Base-by-base conservation (phyloP, 2,888 invertebrate genomes). In the Amiota mariae region DNA sequence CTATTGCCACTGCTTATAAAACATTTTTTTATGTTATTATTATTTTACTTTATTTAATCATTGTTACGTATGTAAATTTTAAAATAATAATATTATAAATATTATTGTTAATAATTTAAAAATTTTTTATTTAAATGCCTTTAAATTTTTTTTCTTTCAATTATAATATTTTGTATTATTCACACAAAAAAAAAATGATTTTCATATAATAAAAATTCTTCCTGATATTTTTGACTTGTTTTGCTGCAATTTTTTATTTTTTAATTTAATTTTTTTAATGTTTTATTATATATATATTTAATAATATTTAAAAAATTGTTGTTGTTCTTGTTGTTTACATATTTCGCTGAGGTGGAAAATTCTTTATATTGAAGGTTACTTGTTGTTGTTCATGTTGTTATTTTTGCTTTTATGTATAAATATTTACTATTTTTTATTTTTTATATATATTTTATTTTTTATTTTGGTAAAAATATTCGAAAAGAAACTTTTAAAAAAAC, bases 281-380 rank as follows among this genome's bases (percentile, higher is more conserved):
- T 63, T 48, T 56, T 59, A 61, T 48, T 78, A 75, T 77, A 75
- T 75, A 73, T 76, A 68, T 78, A 75, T 77, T 75, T 66, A 79
- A 85, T 78, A 20, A 59, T 20, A 20, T 59, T 15, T 81, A 85
- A 84, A 84, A 84, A 85, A 81, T 79, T 75, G 73, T 82, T 78
- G 77, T 81, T 75, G 36, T 36, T 36, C 36, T 36, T 36, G 36
- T 36, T 36, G 36, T 36, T 36, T 36, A 36, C 6, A 76, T 81
- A 86, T 81, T 81, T 87, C 86, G 82, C 86, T 86, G 86, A 86
- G 86, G 85, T 86, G 86, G 87, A 86, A 86, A 86, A 86, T 86
- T 87, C 86, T 76, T 86, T 81, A 82, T 84, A 82, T 87, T 82
- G 80, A 85, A 86, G 84, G 85, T 85, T 82, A 80, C 81, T 80